Evolutionary conservation across 2,113 vertebrate genomes (phyloP).

Genomic region (Prinia subflava): DNA sequence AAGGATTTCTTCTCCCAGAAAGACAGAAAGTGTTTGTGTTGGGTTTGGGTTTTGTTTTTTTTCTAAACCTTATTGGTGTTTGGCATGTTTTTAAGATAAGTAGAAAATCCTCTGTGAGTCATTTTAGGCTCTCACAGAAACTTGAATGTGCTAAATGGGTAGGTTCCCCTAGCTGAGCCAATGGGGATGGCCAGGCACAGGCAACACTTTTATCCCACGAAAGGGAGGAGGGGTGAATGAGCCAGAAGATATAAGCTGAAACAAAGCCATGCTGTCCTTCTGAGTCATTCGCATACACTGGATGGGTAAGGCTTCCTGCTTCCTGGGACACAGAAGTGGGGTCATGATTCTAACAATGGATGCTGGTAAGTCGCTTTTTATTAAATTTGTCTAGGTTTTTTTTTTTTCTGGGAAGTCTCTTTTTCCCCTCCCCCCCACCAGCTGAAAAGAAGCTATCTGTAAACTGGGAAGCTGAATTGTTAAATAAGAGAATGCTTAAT

Average conservation of each 20-base stretch:
- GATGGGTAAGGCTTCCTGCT: conserved; percentile 66
- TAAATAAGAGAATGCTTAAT: not conserved
- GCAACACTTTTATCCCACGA: conserved; percentile 48
- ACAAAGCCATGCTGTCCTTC: conserved; percentile 66
- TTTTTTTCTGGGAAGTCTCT: not conserved
- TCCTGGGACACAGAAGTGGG: conserved; percentile 45
- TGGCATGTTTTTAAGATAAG: not conserved
- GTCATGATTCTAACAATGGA: conserved; percentile 71
- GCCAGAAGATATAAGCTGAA: conserved; percentile 67
- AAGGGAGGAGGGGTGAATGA: conserved; percentile 63
- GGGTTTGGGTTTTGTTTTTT: not conserved
- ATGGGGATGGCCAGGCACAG: conserved; percentile 41
- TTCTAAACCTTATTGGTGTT: not conserved
- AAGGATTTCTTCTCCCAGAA: not conserved
- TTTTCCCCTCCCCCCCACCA: not conserved
- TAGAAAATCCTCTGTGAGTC: not conserved
- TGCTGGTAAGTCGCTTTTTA: conserved; percentile 45
- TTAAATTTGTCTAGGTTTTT: not conserved
- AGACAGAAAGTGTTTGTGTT: not conserved
- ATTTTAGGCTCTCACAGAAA: conserved; percentile 44
- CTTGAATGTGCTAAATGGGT: conserved; percentile 23
- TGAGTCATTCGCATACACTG: conserved; percentile 58
- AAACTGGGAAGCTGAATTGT: not conserved
- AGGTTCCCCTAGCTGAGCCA: conserved; percentile 53
- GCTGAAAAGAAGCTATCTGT: not conserved